phyloP scores from a whole-genome alignment of 2,888 invertebrate species.

The Pardosa pseudoannulata region DNA sequence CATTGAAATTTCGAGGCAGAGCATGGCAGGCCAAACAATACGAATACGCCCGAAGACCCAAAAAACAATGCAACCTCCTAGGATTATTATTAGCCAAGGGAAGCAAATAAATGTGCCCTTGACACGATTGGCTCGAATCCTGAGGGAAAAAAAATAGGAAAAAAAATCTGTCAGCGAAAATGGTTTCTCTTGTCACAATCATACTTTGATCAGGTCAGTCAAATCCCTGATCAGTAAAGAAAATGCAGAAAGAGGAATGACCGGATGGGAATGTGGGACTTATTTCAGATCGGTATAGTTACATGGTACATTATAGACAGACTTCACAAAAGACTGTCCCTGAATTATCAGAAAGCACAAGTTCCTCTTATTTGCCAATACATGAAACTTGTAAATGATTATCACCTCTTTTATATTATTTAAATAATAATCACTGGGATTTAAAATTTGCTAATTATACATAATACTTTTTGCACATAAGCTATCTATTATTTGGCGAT shows the following conservation, averaged over 20 bases:
- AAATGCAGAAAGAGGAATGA: not conserved
- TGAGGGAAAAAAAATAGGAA: too few relatives aligned
- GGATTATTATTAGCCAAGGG: constrained; percentile 69
- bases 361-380: too few relatives aligned
- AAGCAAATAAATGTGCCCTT: constrained; percentile 67
- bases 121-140: constrained; percentile 66
- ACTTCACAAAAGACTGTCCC: too few relatives aligned
- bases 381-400: too few relatives aligned
- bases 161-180: constrained; percentile 60
- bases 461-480: too few relatives aligned
- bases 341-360: too few relatives aligned
- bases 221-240: not conserved
- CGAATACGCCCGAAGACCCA: constrained; percentile 51
- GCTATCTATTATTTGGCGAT: too few relatives aligned
- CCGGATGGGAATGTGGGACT: not conserved
- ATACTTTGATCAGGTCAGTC: constrained; percentile 24
- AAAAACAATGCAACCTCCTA: constrained; percentile 52
- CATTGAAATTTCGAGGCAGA: constrained; percentile 33
- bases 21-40: constrained; percentile 52
- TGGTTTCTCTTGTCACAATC: constrained; percentile 56
- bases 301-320: too few relatives aligned
- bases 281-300: not conserved
- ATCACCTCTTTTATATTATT: too few relatives aligned
- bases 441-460: too few relatives aligned
- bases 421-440: too few relatives aligned